Evolutionary conservation across 2,888 invertebrate species (phyloP), one percentile per base, ranked within the genome.

Genomic region (Lithophane socia): DNA sequence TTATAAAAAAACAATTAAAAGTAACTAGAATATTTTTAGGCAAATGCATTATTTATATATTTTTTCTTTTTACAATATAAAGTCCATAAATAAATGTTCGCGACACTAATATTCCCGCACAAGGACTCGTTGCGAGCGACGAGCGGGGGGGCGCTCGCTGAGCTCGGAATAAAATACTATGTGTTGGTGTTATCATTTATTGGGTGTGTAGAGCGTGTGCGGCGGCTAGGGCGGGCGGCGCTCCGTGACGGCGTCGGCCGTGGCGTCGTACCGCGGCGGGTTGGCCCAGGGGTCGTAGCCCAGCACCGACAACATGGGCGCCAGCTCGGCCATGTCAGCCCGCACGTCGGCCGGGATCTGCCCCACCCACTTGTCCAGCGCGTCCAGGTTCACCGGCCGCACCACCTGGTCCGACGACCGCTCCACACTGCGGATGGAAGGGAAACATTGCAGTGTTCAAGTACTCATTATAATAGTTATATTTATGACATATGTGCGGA

Each of bases 381-480:
- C 99, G 95, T 99, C 99, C 92, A 99, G 97, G 97, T 99, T 99
- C 81, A 99, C 98, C 21, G 99, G 99, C 92, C 99, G 99, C 94
- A 99, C 99, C 90, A 99, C 99, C 97, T 99, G 99, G 97, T 99
- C 99, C 84, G 99, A 99, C 68, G 99, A 99, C 82, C 99, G 98
- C 97, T 99, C 99, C 93, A 99, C 99, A 96, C 99, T 99, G 97
- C 75, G 95, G 16, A 2, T 4, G 5, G 1, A 7, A 63, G 10
- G 61, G 16, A 42, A 2, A 63, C 12, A 37, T n/a, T n/a, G 10
- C 3, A 68, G 9, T 29, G 13, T 13, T 29, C 21, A 49, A 29
- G 49, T 21, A 49, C 24, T 24, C 18, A 10, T 18, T 18, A 24
- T 47, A n/a, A 37, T 37, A 4, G 37, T 37, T 5, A 37, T 37